These are phyloP conservation scores for Melanotaenia pygmaea DNA, from an alignment of 2,797 vertebrate species.

Conservation along the genomic window DNA sequence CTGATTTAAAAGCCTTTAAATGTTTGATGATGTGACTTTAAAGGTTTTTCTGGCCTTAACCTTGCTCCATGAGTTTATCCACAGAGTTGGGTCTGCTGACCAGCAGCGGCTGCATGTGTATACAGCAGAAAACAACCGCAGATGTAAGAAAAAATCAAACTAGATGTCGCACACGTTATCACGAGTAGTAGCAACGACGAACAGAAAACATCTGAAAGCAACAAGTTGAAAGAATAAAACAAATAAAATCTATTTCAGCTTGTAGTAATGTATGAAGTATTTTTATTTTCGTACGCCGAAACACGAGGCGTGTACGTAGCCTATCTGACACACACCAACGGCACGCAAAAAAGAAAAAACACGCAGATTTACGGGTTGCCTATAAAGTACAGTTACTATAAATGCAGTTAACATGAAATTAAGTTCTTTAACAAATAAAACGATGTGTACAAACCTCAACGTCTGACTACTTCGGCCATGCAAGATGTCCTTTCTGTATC, in stretches of 20 bases:
- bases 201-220: background rate
- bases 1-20: background rate
- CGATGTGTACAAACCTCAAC: too few species aligned
- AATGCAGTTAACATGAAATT: rapidly evolving
- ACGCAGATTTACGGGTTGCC: background rate
- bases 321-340: background rate
- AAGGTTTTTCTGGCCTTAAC: slow-evolving; percentile 21
- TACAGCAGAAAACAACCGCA: background rate
- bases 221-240: rapidly evolving
- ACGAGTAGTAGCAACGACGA: background rate
- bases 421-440: background rate
- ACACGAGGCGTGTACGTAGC: background rate
- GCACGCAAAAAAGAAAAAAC: background rate
- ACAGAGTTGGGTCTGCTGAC: slow-evolving; percentile 18
- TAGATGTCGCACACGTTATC: background rate
- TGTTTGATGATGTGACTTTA: background rate
- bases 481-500: slow-evolving; percentile 9
- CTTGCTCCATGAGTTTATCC: slow-evolving; percentile 60
- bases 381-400: rapidly evolving
- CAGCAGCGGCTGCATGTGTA: slow-evolving; percentile 43
- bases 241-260: background rate
- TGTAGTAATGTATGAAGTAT: background rate
- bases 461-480: background rate
- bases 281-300: background rate
- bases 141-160: too few species aligned